Evolutionary conservation across 2,888 invertebrate species (phyloP), one percentile per base, ranked within the genome.

Genomic region (Gerosis bhagava): DNA sequence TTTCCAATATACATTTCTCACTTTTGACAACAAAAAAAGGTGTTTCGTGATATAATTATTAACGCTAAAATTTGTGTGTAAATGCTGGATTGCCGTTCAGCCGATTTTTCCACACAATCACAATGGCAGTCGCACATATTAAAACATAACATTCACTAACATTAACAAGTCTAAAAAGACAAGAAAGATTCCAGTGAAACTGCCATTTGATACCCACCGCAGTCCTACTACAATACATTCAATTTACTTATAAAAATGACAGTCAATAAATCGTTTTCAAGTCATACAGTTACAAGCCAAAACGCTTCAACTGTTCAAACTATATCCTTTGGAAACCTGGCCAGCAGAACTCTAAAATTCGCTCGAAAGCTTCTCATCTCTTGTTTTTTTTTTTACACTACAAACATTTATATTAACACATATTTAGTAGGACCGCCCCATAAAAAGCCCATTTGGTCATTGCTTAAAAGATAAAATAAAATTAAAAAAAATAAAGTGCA

Each of bases 191-290:
- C 53, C 56, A 52, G 56, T 60, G 65, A 66, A 63, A 62, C 71
- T 62, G 70, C 71, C 73, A 59, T 58, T 54, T 47, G 59, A 63
- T 57, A 62, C n/a, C 56, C 59, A 49, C 75, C 73, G 77, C 82
- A 84, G 81, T 75, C 83, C 82, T 67, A 78, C 76, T 72, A 75
- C 77, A n/a, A n/a, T 76, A 79, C 78, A 82, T 73, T 75, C 65
- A 66, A 73, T 73, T 75, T 65, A 72, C 70, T 74, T 72, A 75
- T 66, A 79, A 73, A 65, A 77, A 75, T 63, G 74, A 80, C 80
- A 80, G 80, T 82, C 82, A 77, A 78, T 70, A 67, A 74, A 79
- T 72, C 70, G 69, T 73, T 65, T 64, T 3, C 66, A 67, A 65
- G 66, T 69, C 65, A 70, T 62, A 53, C 44, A 61, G 52, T 53